phyloP scores from a whole-genome alignment of 2,113 vertebrate species.

The Sturnira hondurensis region DNA sequence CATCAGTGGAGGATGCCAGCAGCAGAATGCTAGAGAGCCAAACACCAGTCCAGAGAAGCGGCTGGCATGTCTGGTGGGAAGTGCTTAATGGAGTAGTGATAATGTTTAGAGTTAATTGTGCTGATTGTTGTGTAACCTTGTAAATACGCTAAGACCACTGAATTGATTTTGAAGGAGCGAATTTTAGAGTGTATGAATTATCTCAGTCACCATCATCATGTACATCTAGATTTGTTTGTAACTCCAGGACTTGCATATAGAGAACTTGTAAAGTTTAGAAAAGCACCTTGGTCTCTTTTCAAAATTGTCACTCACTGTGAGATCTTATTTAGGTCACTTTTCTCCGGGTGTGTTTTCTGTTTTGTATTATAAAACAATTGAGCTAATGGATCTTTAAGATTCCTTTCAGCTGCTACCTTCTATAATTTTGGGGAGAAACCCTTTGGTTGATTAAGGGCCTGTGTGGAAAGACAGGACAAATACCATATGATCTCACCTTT shows the following conservation, averaged over 20 bases:
- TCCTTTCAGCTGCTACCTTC: neutral
- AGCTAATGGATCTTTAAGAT: neutral
- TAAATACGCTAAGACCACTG: neutral
- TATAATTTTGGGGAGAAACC: neutral
- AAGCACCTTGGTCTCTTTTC: neutral
- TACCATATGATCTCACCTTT: too few relatives aligned
- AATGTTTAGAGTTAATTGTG: conserved; percentile 23
- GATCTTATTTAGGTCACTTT: neutral
- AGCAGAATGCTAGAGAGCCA: neutral
- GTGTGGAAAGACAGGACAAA: too few relatives aligned
- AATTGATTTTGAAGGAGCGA: neutral
- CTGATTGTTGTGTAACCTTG: neutral
- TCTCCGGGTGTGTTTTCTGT: neutral
- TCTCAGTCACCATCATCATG: neutral
- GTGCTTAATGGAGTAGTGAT: neutral
- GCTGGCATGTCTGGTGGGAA: neutral
- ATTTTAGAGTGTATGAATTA: neutral
- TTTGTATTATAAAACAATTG: neutral
- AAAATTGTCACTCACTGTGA: neutral
- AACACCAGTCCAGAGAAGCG: conserved; percentile 1
- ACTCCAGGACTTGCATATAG: neutral
- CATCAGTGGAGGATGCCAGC: neutral
- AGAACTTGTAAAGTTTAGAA: neutral
- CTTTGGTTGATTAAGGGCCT: neutral
- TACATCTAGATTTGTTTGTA: neutral